Percentiles rank a stretch among this genome's conserved stretches.
Evolutionary conservation across 2,797 vertebrate genomes (phyloP).

Genomic region (Lutjanus argentimaculatus): DNA sequence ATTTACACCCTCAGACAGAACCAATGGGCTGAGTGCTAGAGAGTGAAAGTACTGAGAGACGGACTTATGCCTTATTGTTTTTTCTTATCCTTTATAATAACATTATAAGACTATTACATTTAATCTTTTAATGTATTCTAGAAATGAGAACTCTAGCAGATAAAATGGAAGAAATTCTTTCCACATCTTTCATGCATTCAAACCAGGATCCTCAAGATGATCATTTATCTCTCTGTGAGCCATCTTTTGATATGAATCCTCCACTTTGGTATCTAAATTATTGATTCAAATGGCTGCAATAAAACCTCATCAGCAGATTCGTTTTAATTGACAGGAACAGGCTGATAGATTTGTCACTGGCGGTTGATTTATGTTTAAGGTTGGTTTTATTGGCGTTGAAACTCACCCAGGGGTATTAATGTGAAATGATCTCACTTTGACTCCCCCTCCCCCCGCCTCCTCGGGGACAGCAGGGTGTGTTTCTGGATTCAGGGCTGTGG

Average conservation of each 20-base stretch:
- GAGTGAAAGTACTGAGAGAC: too few relatives aligned
- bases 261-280: slow-evolving; percentile 47
- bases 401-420: slow-evolving; percentile 31
- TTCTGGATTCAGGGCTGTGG: slow-evolving; percentile 22
- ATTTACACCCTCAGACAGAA: too few relatives aligned
- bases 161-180: background rate
- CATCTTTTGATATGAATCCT: slow-evolving; percentile 33
- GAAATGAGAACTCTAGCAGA: background rate
- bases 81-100: background rate
- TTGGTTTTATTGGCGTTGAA: slow-evolving; percentile 51
- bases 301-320: slow-evolving; percentile 41
- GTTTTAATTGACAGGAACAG: slow-evolving; percentile 45
- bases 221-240: slow-evolving; percentile 8
- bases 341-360: slow-evolving; percentile 32
- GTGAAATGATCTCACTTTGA: slow-evolving; percentile 38
- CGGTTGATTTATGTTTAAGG: slow-evolving; percentile 40
- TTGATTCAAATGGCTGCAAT: slow-evolving; percentile 54
- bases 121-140: slow-evolving; percentile 10
- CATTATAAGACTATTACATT: slow-evolving; percentile 2
- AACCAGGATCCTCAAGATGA: slow-evolving; percentile 12
- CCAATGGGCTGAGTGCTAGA: too few relatives aligned
- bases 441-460: background rate
- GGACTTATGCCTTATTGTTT: too few relatives aligned
- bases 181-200: slow-evolving; percentile 23
- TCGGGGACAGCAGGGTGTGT: slow-evolving; percentile 31